Evolutionary conservation across 2,113 vertebrate genomes (phyloP), one percentile per base, ranked within the genome.

Genomic region (Malurus alboscapulatus): DNA sequence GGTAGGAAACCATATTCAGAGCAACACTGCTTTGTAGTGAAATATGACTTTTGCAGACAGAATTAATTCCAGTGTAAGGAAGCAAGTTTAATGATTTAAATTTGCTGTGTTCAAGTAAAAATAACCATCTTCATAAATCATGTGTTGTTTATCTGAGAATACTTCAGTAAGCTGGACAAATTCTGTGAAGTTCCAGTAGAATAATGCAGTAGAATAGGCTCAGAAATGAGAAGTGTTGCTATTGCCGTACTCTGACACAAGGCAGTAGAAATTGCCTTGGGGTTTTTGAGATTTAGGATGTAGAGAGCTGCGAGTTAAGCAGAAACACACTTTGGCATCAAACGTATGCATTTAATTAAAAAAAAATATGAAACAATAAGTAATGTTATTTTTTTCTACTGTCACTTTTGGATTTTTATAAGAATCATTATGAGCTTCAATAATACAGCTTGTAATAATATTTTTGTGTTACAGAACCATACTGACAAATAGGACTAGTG

Each of bases 321-420:
- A 84, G 66, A 75, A 95, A 72, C 62, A 81, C 12, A 40, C 93
- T 93, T 87, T 81, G 26, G 14, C 48, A 53, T 81, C 51, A 87
- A 48, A 55, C 59, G 81, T 40, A 53, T 4, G 19, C 32, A 63
- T 86, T 61, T 67, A 19, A 68, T 88, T 96, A 74, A 4, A 38
- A 88, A 90, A 93, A 63, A 57, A 67, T 38, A 83, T 59, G 36
- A 87, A 94, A 87, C 15, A 88, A 29, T 75, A 83, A 88, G 15
- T 81, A 59, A 54, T 75, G 51, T 66, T 87, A 18, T 92, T 91
- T 89, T 92, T 92, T 92, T 66, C 84, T 94, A 82, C 84, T 61
- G 58, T 76, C 38, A 66, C 54, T 16, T 79, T 76, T 76, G 47
- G 24, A 69, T 93, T 94, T 94, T 78, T 92, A 9, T 50, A 85